Evolutionary conservation across 2,888 invertebrate species (phyloP), one percentile per base, ranked within the genome.

Genomic region (Drosophila acutilabella): DNA sequence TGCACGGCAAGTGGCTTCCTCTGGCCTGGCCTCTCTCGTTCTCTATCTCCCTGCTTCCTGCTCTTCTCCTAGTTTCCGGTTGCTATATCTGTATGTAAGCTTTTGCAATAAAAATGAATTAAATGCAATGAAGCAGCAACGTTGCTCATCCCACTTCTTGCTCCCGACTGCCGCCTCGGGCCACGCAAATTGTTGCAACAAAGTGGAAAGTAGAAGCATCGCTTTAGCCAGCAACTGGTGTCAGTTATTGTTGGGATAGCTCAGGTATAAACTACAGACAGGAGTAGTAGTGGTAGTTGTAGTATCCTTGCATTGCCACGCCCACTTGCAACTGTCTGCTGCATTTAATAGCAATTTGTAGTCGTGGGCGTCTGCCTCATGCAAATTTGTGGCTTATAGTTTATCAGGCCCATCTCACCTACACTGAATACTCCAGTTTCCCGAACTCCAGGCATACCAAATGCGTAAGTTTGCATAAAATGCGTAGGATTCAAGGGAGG

Each of bases 281-380:
- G 20, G 20, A n/a, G 30, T 30, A 30, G 30, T 30, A 2, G 30
- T 30, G 8, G 30, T 30, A 30, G 30, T 30, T n/a, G 45, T 18
- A 62, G 58, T 60, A 73, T 68, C 26, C 18, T 41, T 45, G 23
- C 64, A 40, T 30, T 42, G 68, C 67, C 70, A 77, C 80, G 58
- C 83, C 82, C 80, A 47, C 71, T 58, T 41, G 16, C 42, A 38
- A 40, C 50, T 38, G 75, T 60, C 75, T 71, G 74, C 77, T 85
- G 89, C 89, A 73, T 83, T 88, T 86, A 84, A 88, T 84, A 73
- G 87, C 88, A 88, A 84, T 88, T 84, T 84, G 88, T 86, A 88
- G 87, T 83, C 75, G 71, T 70, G 88, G 80, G 81, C 75, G 52
- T 64, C 54, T 54, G 75, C 74, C 56, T 62, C 87, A 84, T 84